Evolutionary conservation across 1,140 invertebrate genomes (phyloP).

Genomic region (Globodera rostochiensis): DNA sequence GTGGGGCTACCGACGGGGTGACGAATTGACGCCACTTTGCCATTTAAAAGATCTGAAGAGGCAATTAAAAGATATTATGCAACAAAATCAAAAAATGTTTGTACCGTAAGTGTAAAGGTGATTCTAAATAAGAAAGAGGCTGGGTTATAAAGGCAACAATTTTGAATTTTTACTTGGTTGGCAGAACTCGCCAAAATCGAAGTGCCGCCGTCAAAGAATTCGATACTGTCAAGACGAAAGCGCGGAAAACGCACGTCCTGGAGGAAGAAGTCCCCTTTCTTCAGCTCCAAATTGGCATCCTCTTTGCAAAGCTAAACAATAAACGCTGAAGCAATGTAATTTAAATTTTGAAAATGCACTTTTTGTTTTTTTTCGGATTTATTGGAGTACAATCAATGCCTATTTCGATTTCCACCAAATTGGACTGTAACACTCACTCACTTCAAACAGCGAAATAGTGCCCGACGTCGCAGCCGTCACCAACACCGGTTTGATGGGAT

Average conservation of each 20-base stretch:
- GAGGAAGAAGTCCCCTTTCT: constrained; percentile 37
- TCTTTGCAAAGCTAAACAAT: constrained; percentile 26
- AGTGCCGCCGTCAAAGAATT: constrained; percentile 42
- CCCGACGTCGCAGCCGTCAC: constrained; percentile 31
- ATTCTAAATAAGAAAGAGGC: constrained; percentile 43
- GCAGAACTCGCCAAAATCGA: constrained; percentile 34
- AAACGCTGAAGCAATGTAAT: not conserved
- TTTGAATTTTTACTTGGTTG: constrained; percentile 32
- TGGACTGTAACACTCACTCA: constrained; percentile 7
- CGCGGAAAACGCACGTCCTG: constrained; percentile 40
- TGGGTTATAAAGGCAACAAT: constrained; percentile 14
- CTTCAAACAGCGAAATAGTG: constrained; percentile 41
- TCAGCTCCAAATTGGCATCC: constrained; percentile 28
- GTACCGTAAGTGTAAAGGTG: constrained; percentile 44
- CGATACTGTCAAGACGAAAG: constrained; percentile 34
- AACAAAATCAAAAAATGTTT: not conserved
- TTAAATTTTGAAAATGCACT: too few species aligned
- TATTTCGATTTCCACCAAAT: not conserved
- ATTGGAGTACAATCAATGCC: too few species aligned
- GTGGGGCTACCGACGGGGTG: constrained; percentile 11
- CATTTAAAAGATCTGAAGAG: constrained; percentile 35
- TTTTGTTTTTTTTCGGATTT: too few species aligned
- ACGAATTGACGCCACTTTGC: constrained; percentile 35
- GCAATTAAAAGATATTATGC: not conserved
- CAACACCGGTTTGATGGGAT: constrained; percentile 48